These are phyloP conservation scores for Cistogaster globosa DNA, from an alignment of 2,888 invertebrate genomes.

Conservation along the genomic window DNA sequence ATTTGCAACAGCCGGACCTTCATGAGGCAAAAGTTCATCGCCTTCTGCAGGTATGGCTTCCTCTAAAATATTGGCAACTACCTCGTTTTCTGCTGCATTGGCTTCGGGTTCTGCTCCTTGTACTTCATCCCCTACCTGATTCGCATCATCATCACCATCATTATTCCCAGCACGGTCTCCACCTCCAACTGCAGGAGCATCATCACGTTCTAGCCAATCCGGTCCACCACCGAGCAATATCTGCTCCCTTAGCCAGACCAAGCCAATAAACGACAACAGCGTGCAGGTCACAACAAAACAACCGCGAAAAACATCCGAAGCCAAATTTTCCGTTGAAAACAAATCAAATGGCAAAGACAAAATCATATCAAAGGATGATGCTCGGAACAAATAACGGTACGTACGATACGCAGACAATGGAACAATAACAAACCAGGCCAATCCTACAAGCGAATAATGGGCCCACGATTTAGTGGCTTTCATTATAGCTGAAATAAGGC, in stretches of 20 bases:
- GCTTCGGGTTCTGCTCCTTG: slow-evolving; percentile 79
- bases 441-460: slow-evolving; percentile 97
- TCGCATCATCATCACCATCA: slow-evolving; percentile 79
- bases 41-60: slow-evolving; percentile 76
- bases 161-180: slow-evolving; percentile 75
- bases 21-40: slow-evolving; percentile 82
- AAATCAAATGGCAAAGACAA: slow-evolving; percentile 95
- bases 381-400: slow-evolving; percentile 95
- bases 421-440: slow-evolving; percentile 98
- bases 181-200: slow-evolving; percentile 80
- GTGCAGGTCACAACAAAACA: slow-evolving; percentile 98
- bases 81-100: slow-evolving; percentile 62
- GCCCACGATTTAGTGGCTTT: slow-evolving; percentile 98
- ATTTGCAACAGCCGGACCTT: slow-evolving; percentile 44
- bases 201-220: slow-evolving; percentile 94
- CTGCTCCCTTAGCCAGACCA: slow-evolving; percentile 99
- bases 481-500: slow-evolving; percentile 93
- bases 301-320: slow-evolving; percentile 97
- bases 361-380: slow-evolving; percentile 91
- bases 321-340: slow-evolving; percentile 95
- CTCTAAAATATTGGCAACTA: slow-evolving; percentile 56
- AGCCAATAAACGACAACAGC: slow-evolving; percentile 96
- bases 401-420: slow-evolving; percentile 98
- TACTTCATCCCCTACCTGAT: slow-evolving; percentile 78
- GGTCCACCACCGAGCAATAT: slow-evolving; percentile 98